Base-by-base conservation (phyloP, 2,888 invertebrate species). In the Eristalis intricaria region DNA sequence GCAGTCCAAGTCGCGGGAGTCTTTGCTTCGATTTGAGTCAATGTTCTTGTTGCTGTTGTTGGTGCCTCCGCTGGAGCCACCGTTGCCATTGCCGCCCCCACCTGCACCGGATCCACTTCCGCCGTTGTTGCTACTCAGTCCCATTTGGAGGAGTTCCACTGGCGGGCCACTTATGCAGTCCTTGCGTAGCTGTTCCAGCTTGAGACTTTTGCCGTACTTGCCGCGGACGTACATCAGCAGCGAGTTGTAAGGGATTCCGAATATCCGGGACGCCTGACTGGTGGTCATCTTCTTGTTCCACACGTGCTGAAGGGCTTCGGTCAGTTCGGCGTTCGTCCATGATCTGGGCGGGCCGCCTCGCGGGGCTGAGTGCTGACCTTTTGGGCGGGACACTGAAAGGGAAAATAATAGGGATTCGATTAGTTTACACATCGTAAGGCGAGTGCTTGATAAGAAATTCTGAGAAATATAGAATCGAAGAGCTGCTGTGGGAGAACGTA, bases 261-360 rank as follows among this genome's bases (percentile, higher is more conserved):
- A 98, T 92, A 97, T 96, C 88, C 98, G 94, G 29, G 97, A 97
- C 11, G 98, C 98, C 93, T 98, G 97, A 91, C 97, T 97, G 63
- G 98, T 98, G 88, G 98, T 98, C 97, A 98, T 98, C 92, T 97
- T 97, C 92, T 98, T 97, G 93, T 97, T 97, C 98, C 98, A 98
- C n/a, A 98, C 98, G 93, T 97, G 97, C 91, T 97, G 97, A 73
- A 98, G 94, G 1, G 98, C 98, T 93, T 97, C 97, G 71, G 98
- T 98, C 71, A 98, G 94, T 91, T 98, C 98, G 50, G 97, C 97
- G 93, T 98, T 98, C 87, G 97, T 98, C 98, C 98, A 98, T 1
- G 98, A 98, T 75, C 98, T 94, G 0, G 98, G 98, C 13, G 98
- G 98, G 13, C 98, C 98, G 29, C 98, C 97, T 89, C 98, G 94